Conservation (phyloP, 2,797 vertebrate species). For the Menidia menidia region DNA sequence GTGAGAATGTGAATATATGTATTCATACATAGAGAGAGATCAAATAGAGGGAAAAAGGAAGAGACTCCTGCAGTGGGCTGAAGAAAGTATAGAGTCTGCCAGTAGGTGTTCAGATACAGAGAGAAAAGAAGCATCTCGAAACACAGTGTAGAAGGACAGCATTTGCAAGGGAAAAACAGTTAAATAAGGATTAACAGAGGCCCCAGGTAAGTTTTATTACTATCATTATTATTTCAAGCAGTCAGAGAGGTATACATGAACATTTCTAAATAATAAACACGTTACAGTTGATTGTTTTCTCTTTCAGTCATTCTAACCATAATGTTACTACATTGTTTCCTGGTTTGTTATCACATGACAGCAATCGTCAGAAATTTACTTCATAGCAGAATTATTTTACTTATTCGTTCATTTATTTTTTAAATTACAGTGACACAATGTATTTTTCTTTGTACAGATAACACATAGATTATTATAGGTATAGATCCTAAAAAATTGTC, state of each 20-base stretch:
- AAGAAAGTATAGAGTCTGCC: slow-evolving; percentile 29
- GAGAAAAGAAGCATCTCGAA: slow-evolving; percentile 42
- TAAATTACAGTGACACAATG: no score
- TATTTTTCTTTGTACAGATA: no score
- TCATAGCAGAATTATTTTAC: not conserved
- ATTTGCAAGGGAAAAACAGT: slow-evolving; percentile 45
- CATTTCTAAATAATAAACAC: slow-evolving; percentile 42
- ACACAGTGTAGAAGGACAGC: slow-evolving; percentile 44
- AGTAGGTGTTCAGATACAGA: slow-evolving; percentile 42
- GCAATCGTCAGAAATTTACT: slow-evolving; percentile 41
- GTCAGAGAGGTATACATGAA: slow-evolving; percentile 35
- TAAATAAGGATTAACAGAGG: slow-evolving; percentile 44
- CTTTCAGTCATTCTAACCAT: slow-evolving; percentile 55
- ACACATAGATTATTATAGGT: no score
- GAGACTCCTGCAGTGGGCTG: slow-evolving; percentile 24
- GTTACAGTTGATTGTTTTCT: slow-evolving; percentile 45
- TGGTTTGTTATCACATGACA: slow-evolving; percentile 32
- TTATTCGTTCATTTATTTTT: no score
- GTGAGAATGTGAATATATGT: slow-evolving; percentile 51
- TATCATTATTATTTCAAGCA: slow-evolving; percentile 32
- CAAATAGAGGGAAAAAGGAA: slow-evolving; percentile 48
- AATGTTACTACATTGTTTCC: slow-evolving; percentile 43
- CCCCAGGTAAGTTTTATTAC: slow-evolving; percentile 62
- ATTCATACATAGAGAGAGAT: slow-evolving; percentile 39
- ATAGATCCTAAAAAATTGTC: not conserved